Base-by-base conservation (phyloP, 53 echinoderm and acorn worm genomes). In the Holothuria leucospilota region DNA sequence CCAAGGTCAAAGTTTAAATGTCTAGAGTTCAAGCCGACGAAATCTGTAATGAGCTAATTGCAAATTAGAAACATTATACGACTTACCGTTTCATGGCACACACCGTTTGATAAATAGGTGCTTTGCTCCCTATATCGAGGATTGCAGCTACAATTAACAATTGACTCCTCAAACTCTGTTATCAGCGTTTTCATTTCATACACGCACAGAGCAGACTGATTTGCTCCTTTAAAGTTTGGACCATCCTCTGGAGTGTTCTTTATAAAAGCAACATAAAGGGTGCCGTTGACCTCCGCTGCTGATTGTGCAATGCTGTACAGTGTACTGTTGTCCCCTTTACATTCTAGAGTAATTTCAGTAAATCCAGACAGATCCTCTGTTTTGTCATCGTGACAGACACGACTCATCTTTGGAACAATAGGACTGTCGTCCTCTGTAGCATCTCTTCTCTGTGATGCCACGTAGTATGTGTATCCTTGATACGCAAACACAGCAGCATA, bases 181-280 rank as follows among this genome's bases (percentile, higher is more conserved):
- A 40, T 72, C 46, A 72, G 41, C n/a, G 41, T 40, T 24, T 72
- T 13, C 72, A 72, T 72, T 23, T 72, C 72, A 42, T 72, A 72
- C 30, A 72, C 21, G 42, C 72, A 72, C 23, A 72, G 11, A 41
- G 72, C 72, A 72, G 72, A 72, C 41, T 72, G 72, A 40, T 40
- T 72, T 14, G 41, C 16, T 72, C 46, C 46, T 46, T 46, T 46
- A 11, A 46, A 46, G 46, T 46, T 7, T 46, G 46, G 46, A 68
- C 21, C 8, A 12, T 28, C 41, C 74, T 12, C 51, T 30, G 13
- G 68, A 9, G 6, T 27, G n/a, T 74, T 68, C 78, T 71, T 78
- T 0, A 86, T 82, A 83, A 91, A 92, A 67, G 88, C 92, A 71
- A 63, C 83, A 82, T 86, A 86, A 20, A 89, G 56, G 4, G 74